These are phyloP conservation scores for Labia minor DNA, from an alignment of 2,888 invertebrate species.

Conservation along the genomic window DNA sequence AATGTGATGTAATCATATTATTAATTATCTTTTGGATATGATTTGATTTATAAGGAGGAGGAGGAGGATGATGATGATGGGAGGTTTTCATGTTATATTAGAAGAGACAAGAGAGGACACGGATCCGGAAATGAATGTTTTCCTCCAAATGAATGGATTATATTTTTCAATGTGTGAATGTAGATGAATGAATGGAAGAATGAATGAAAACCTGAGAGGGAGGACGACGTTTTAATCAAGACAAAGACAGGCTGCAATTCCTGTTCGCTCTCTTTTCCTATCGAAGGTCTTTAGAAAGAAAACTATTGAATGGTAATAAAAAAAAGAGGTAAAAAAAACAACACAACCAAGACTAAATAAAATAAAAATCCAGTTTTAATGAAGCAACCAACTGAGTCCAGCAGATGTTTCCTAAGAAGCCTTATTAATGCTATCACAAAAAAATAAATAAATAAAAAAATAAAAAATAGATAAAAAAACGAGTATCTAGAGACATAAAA, in stretches of 20 bases:
- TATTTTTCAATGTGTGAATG: background rate
- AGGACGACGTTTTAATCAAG: slow-evolving; percentile 5
- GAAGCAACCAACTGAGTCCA: background rate
- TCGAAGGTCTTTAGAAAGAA: slow-evolving; percentile 8
- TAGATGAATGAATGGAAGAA: background rate
- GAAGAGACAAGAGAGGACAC: background rate
- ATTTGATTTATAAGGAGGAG: too few species aligned
- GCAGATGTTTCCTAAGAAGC: background rate
- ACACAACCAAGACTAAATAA: background rate
- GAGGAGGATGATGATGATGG: too few species aligned
- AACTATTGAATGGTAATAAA: slow-evolving; percentile 13
- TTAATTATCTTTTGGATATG: too few species aligned
- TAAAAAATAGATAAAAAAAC: too few species aligned
- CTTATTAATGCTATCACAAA: background rate
- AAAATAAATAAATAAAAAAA: background rate
- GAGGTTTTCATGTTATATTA: background rate
- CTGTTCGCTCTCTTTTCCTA: slow-evolving; percentile 8
- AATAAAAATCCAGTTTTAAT: slow-evolving; percentile 13
- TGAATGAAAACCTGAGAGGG: background rate
- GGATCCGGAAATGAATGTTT: background rate
- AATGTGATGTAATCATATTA: too few species aligned
- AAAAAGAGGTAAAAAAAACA: background rate
- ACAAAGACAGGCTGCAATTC: slow-evolving; percentile 13
- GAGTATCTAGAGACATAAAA: too few species aligned
- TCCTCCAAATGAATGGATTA: background rate